These are phyloP conservation scores for Pachyrhynchus sulphureomaculatus DNA, from an alignment of 1,140 invertebrate species.

Conservation along the genomic window DNA sequence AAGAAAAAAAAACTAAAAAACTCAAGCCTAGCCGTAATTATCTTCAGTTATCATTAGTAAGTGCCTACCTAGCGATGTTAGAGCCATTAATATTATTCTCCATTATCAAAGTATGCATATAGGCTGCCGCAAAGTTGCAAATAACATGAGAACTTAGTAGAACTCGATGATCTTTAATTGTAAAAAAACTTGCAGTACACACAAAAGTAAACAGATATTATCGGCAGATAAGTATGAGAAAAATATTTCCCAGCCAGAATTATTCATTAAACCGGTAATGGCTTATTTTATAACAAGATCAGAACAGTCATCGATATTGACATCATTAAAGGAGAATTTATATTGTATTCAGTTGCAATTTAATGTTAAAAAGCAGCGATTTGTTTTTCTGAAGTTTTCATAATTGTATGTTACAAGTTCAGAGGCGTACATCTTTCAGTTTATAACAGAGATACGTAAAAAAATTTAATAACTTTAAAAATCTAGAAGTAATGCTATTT, in stretches of 20 bases:
- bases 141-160: conserved; percentile 9
- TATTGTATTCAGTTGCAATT: conserved; percentile 32
- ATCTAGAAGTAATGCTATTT: too few species aligned
- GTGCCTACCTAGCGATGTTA: too few species aligned
- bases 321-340: conserved; percentile 39
- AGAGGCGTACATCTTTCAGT: too few species aligned
- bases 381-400: conserved; percentile 34
- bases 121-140: background rate
- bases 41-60: too few species aligned
- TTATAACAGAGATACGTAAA: too few species aligned
- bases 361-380: conserved; percentile 37
- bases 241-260: conserved; percentile 37
- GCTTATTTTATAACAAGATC: conserved; percentile 43
- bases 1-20: too few species aligned
- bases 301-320: conserved; percentile 37
- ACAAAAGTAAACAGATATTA: conserved; percentile 39
- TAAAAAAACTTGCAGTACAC: conserved; percentile 27
- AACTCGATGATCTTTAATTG: conserved; percentile 8
- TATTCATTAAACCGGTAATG: conserved; percentile 44
- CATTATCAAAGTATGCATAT: conserved; percentile 14
- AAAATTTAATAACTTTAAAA: too few species aligned
- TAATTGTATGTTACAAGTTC: conserved; percentile 29
- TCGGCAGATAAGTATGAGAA: conserved; percentile 43
- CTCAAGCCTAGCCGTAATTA: too few species aligned
- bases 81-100: background rate